A percentile compares a stretch with the other conserved stretches of the same genome.
These are phyloP conservation scores for Lagorchestes hirsutus DNA, from an alignment of 2,797 vertebrate species.

Conservation along the genomic window DNA sequence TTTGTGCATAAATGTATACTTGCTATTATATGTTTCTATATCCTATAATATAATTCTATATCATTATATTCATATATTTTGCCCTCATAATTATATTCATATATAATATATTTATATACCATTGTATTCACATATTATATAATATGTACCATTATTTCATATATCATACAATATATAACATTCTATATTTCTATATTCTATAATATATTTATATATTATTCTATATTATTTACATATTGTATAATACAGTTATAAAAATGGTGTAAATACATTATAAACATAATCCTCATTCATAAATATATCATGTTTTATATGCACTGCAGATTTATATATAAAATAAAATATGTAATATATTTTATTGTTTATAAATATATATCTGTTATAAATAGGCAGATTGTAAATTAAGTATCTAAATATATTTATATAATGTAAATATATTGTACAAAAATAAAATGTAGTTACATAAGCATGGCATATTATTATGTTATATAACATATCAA, in stretches of 20 bases:
- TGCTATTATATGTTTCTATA: neutral
- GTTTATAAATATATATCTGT: neutral
- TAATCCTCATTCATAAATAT: neutral
- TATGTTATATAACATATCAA: no score
- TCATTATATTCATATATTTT: no score
- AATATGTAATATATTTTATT: neutral
- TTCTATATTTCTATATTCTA: neutral
- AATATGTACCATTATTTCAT: no score
- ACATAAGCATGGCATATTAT: no score
- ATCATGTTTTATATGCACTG: neutral
- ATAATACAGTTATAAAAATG: neutral
- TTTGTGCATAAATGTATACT: neutral
- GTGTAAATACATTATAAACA: neutral
- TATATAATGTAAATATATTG: neutral
- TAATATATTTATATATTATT: no score
- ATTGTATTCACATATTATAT: no score
- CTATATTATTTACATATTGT: neutral
- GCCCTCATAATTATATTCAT: no score
- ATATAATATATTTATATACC: no score
- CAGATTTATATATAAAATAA: neutral
- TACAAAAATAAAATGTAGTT: neutral
- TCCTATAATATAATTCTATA: no score
- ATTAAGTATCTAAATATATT: neutral
- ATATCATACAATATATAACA: no score
- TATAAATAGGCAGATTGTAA: neutral